These are phyloP conservation scores for Catharus ustulatus DNA, from an alignment of 2,797 vertebrate species.

Conservation along the genomic window DNA sequence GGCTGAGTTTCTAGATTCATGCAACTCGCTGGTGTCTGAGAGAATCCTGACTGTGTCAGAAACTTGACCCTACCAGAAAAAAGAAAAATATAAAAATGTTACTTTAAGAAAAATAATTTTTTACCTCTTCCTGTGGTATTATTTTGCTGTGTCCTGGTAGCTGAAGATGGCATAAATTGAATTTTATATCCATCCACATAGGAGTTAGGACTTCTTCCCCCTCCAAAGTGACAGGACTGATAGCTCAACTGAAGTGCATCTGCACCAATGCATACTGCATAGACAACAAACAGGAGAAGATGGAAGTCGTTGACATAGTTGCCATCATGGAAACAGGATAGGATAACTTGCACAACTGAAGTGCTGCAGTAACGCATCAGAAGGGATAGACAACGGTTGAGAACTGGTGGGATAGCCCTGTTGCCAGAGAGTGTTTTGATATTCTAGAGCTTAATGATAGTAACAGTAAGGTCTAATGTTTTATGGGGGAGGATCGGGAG, in stretches of 20 bases:
- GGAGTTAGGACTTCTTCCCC: not conserved
- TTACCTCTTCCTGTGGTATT: not conserved
- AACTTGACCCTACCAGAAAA: not conserved
- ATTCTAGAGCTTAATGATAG: not conserved
- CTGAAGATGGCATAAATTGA: not conserved
- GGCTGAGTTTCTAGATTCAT: not conserved
- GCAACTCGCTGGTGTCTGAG: not conserved
- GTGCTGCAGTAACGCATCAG: not conserved
- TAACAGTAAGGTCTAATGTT: not conserved
- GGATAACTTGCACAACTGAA: not conserved
- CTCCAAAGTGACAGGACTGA: not conserved
- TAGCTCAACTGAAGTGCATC: not conserved
- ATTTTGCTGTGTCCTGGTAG: not conserved
- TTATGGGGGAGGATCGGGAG: not conserved
- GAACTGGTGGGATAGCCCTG: not conserved
- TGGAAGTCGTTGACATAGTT: not conserved
- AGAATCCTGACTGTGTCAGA: not conserved
- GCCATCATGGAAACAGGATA: not conserved
- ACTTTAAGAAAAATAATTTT: not conserved
- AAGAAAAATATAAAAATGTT: not conserved
- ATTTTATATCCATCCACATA: not conserved
- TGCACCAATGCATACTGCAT: not conserved
- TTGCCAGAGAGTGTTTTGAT: not conserved
- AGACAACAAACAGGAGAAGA: not conserved
- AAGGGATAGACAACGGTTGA: not conserved